Evolutionary conservation across 2,113 vertebrate species (phyloP).

Genomic region (Oxyruncus cristatus): DNA sequence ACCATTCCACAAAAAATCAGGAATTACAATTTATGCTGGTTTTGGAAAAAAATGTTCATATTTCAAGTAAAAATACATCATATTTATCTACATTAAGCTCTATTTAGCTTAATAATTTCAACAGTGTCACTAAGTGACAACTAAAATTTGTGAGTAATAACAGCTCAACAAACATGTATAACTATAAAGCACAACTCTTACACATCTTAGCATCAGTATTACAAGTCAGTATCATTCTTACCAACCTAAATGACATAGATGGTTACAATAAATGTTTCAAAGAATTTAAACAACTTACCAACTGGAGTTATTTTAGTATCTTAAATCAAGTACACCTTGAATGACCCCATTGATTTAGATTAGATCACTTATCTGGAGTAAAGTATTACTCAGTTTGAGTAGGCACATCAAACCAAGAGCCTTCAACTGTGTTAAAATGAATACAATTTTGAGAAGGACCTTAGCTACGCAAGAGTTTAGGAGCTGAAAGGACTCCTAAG

Average conservation of each 20-base stretch:
- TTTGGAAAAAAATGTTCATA: not conserved
- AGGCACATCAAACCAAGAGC: not conserved
- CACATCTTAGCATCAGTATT: not conserved
- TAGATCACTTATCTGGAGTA: slow-evolving; percentile 10
- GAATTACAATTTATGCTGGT: not conserved
- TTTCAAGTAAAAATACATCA: not conserved
- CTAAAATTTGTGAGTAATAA: not conserved
- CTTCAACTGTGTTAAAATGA: not conserved
- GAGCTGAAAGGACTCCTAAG: not conserved
- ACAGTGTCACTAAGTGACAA: not conserved
- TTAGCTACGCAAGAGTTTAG: not conserved
- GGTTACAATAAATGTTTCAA: not conserved
- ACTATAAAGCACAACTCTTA: not conserved
- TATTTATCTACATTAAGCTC: not conserved
- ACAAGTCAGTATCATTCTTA: not conserved
- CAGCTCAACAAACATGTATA: not conserved
- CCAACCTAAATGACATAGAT: not conserved
- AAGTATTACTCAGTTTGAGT: not conserved
- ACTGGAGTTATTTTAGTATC: not conserved
- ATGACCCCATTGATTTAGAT: not conserved
- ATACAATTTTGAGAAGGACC: slow-evolving; percentile 18
- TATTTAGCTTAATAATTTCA: not conserved
- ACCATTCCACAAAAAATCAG: not conserved
- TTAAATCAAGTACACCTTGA: not conserved
- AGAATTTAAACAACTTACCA: not conserved